Base-by-base conservation (phyloP, 2,113 vertebrate species). In the Cynopterus brachyotis region DNA sequence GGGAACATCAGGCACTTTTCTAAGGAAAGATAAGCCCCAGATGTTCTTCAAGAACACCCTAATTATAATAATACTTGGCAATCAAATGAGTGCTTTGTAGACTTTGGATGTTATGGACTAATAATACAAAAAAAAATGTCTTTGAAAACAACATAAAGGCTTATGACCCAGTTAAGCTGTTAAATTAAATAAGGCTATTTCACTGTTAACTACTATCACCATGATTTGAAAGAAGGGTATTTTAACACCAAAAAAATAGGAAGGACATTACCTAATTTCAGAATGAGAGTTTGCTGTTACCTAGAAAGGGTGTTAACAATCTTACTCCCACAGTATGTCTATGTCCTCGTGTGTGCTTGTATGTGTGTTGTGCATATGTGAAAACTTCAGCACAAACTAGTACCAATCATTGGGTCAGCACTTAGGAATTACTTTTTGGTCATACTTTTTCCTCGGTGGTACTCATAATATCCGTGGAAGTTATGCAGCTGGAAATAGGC, bases 121-220 rank as follows among this genome's bases (percentile, higher is more conserved):
- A 70, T 55, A 67, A 22, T 80, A 79, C 20, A 15, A 95, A 87
- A 75, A 75, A 72, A 83, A 83, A n/a, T 28, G 42, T 62, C 55
- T 94, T 90, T 89, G 20, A 76, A 91, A 88, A 88, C 24, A 93
- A 35, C 17, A 26, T 80, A 53, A 93, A 93, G 24, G 32, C 92
- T 42, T 13, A 83, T 82, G 81, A 80, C 40, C 47, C 70, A 89
- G 35, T 93, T 87, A 93, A 91, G 9, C 45, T 47, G 45, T 67
- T 90, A 81, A 60, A 59, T 93, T 55, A 73, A 84, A 79, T 90
- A 35, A 66, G 17, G 20, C 45, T 94, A 45, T 95, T 94, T 13
- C 55, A 66, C 69, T 80, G 16, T 75, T 93, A 83, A 67, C 30
- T 83, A 16, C 37, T 53, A 4, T 88, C 60, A 80, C 7, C 8